Percentiles rank a stretch among this genome's conserved stretches.
These are phyloP conservation scores for Campylorhamphus procurvoides DNA, from an alignment of 2,113 vertebrate genomes.

Conservation along the genomic window DNA sequence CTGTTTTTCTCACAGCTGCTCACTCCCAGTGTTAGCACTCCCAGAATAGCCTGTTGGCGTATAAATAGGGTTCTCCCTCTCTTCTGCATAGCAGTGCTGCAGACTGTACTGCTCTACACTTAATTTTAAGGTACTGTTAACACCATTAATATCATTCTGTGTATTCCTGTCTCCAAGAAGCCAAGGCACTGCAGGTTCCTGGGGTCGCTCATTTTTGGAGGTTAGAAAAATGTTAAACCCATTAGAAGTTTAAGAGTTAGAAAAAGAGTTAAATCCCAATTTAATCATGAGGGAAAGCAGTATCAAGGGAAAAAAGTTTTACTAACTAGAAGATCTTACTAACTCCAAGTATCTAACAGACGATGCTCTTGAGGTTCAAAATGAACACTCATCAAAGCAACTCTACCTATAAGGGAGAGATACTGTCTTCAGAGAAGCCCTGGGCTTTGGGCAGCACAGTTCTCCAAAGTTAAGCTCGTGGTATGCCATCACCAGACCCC, in stretches of 20 bases:
- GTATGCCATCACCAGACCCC: neutral
- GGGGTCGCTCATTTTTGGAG: neutral
- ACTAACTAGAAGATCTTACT: neutral
- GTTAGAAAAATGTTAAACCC: neutral
- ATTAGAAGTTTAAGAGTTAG: too few species aligned
- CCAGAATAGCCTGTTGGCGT: neutral
- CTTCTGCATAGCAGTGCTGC: neutral
- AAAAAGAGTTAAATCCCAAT: neutral
- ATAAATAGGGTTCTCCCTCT: conserved; percentile 9
- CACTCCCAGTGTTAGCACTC: conserved; percentile 24
- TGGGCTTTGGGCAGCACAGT: neutral
- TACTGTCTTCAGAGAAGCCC: neutral
- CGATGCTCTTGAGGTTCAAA: neutral
- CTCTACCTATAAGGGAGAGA: neutral
- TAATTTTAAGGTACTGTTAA: neutral
- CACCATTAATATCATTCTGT: neutral
- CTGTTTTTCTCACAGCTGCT: conserved; percentile 63
- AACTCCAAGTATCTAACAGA: neutral
- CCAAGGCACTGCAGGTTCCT: neutral
- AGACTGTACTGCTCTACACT: neutral
- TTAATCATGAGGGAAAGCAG: neutral
- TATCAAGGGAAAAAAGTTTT: neutral
- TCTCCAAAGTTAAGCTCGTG: neutral
- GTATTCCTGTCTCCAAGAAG: neutral
- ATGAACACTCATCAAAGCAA: neutral